Conservation (phyloP, 2,797 vertebrate genomes). For the Falco berigora region DNA sequence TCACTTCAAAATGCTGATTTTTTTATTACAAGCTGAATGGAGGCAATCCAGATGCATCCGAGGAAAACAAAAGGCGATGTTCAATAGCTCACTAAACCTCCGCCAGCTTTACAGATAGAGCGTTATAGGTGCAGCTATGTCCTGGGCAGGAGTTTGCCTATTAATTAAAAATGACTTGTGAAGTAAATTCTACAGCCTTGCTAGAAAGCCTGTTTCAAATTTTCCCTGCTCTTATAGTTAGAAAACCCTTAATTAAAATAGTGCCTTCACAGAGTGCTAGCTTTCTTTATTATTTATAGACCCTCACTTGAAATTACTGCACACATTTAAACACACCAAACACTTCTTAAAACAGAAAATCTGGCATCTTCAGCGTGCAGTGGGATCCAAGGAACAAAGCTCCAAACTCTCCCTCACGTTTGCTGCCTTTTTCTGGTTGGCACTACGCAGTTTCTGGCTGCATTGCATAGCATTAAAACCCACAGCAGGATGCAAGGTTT, state of each 20-base stretch:
- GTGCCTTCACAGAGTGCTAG: background rate
- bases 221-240: background rate
- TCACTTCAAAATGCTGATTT: background rate
- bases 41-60: background rate
- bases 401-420: background rate
- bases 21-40: background rate
- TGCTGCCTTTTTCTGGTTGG: background rate
- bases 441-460: background rate
- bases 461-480: background rate
- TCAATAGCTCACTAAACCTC: background rate
- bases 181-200: background rate
- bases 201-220: background rate
- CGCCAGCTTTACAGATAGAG: background rate
- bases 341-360: background rate
- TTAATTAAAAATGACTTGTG: background rate
- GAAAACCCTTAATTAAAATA: background rate
- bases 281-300: background rate
- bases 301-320: background rate
- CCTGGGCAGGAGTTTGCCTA: background rate
- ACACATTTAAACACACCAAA: background rate
- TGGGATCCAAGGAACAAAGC: background rate
- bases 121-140: background rate
- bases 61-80: background rate
- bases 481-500: background rate
- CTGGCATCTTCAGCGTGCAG: background rate